Percentiles rank a stretch among this genome's conserved stretches.
Evolutionary conservation across 2,888 invertebrate species (phyloP).

Genomic region (Stegophylla sp.): DNA sequence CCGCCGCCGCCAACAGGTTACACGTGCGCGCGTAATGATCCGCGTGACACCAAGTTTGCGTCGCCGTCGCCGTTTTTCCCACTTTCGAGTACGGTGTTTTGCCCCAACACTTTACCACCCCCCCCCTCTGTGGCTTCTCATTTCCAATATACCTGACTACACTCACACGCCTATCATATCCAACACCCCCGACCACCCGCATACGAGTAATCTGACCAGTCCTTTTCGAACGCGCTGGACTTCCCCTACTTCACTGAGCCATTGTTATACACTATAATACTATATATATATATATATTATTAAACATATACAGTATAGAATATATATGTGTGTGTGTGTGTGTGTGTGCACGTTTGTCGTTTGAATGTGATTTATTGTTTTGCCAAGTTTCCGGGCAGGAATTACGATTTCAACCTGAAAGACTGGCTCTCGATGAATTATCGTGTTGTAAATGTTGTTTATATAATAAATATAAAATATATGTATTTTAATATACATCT

Average conservation of each 20-base stretch:
- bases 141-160: conserved; percentile 26
- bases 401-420: conserved; percentile 25
- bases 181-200: background rate
- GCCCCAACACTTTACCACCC: too few species aligned
- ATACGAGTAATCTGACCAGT: conserved; percentile 3
- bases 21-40: conserved; percentile 23
- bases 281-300: background rate
- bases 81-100: too few species aligned
- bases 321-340: too few species aligned
- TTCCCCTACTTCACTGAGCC: background rate
- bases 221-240: conserved; percentile 1
- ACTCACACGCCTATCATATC: background rate
- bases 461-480: too few species aligned
- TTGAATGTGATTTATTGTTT: conserved; percentile 42
- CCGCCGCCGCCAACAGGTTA: conserved; percentile 18
- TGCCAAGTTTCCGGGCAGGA: conserved; percentile 7
- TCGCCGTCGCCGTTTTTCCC: too few species aligned
- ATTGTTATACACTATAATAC: background rate
- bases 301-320: too few species aligned
- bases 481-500: background rate
- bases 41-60: background rate
- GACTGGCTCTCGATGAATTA: conserved; percentile 5
- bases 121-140: background rate
- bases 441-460: background rate
- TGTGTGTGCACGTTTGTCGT: conserved; percentile 20